Percentiles rank a stretch among this genome's conserved stretches.
Conservation (phyloP, 2,888 invertebrate species). For the Buathra laborator region DNA sequence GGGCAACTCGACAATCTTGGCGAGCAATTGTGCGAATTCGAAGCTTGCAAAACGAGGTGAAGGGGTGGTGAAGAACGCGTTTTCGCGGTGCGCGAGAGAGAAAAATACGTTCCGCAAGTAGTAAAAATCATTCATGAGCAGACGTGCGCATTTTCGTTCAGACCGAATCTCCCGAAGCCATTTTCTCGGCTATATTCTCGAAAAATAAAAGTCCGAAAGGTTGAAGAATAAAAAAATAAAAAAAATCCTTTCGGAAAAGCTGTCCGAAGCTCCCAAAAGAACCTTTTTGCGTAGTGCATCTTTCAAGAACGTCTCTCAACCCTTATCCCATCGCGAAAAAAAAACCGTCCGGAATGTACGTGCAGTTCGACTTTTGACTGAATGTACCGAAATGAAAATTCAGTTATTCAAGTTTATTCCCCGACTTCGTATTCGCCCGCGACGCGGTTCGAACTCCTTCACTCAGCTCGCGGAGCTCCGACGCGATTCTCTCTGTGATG, state of each 20-base stretch:
- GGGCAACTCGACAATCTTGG: constrained; percentile 38
- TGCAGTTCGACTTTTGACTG: constrained; percentile 25
- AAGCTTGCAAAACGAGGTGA: not conserved
- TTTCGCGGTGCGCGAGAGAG: not conserved
- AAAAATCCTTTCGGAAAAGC: not conserved
- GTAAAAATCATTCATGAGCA: constrained; percentile 4
- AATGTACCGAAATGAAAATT: constrained; percentile 59
- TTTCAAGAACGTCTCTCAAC: constrained; percentile 6
- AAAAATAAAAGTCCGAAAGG: not conserved
- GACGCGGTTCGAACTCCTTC: constrained; percentile 16
- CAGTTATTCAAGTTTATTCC: constrained; percentile 63
- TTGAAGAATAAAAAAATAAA: not conserved
- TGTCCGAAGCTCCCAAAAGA: not conserved
- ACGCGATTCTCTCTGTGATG: not conserved
- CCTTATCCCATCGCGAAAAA: not conserved
- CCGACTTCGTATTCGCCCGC: constrained; percentile 22
- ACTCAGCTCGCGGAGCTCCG: constrained; percentile 16
- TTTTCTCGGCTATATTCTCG: not conserved
- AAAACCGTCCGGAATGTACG: not conserved
- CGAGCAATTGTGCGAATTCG: constrained; percentile 32
- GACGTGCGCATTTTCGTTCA: not conserved
- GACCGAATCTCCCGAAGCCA: not conserved
- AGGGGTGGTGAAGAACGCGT: not conserved
- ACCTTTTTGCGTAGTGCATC: not conserved
- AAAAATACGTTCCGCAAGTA: constrained; percentile 3